A percentile compares a stretch with the other conserved stretches of the same genome.
phyloP scores from a whole-genome alignment of 2,797 vertebrate species.

The Mormyrus hasselquistii region DNA sequence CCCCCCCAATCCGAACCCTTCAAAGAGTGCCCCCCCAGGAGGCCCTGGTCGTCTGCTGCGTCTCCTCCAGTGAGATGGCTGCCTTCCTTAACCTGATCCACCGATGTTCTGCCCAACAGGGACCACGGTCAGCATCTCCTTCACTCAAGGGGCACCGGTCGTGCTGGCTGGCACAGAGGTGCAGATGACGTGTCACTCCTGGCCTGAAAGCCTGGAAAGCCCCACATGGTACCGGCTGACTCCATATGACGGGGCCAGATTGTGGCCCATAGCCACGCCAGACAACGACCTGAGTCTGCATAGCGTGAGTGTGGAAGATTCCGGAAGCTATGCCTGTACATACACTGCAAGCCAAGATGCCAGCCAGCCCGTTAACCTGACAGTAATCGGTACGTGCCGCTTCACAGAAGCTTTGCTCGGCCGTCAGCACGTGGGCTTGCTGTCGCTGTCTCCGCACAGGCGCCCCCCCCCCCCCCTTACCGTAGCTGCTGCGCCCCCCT shows the following conservation, averaged over 20 bases:
- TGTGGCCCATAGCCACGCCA: background rate
- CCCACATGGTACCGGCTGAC: background rate
- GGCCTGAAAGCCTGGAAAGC: background rate
- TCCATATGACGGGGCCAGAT: background rate
- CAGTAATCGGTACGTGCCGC: slow-evolving; percentile 23
- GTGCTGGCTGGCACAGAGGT: background rate
- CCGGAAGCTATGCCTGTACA: slow-evolving; percentile 27
- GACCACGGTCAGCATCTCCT: background rate
- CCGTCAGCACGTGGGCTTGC: background rate
- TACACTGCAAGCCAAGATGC: fast-evolving
- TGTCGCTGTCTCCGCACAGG: background rate
- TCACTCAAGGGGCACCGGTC: background rate
- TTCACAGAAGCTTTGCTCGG: background rate
- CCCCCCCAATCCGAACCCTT: background rate
- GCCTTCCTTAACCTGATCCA: background rate
- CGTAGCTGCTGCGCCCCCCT: background rate
- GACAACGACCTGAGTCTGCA: background rate
- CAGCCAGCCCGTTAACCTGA: background rate
- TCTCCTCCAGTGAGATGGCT: background rate
- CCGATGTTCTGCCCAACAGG: background rate
- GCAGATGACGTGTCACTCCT: background rate
- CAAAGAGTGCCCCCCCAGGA: background rate
- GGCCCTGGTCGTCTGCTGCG: background rate
- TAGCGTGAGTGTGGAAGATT: background rate
- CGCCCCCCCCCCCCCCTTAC: background rate